These are phyloP conservation scores for Aspidoscelis tigris DNA, from an alignment of 2,113 vertebrate genomes.

Conservation along the genomic window DNA sequence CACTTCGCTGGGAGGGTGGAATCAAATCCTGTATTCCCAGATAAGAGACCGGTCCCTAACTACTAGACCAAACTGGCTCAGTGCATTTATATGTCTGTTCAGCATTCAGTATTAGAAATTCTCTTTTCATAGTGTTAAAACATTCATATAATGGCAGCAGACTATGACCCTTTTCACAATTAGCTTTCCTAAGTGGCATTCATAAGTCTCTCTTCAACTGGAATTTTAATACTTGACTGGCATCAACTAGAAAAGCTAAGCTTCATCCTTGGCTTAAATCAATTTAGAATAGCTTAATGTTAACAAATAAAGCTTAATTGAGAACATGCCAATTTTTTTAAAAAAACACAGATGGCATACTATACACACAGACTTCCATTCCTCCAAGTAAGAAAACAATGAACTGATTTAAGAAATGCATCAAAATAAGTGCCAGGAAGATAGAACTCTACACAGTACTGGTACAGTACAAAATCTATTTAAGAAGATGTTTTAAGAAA, in stretches of 20 bases:
- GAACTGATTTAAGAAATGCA: constrained; percentile 45
- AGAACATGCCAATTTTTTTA: background rate
- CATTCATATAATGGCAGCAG: background rate
- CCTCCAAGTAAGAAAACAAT: constrained; percentile 43
- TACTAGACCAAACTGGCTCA: too few relatives aligned
- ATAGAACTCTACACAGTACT: constrained; percentile 30
- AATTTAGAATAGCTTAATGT: background rate
- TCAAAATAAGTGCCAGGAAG: constrained; percentile 36
- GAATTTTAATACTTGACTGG: background rate
- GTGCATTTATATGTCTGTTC: background rate
- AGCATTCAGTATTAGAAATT: background rate
- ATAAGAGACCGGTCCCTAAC: background rate
- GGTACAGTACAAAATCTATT: constrained; percentile 20
- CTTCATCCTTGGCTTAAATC: constrained; percentile 19
- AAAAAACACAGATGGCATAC: background rate
- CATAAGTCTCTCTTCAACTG: background rate
- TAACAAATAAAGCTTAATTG: constrained; percentile 18
- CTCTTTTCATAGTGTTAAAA: background rate
- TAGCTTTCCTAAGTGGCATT: background rate
- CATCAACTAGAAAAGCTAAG: background rate
- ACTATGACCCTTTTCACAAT: constrained; percentile 1
- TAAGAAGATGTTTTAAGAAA: too few relatives aligned
- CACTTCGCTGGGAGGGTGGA: too few relatives aligned
- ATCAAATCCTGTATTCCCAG: too few relatives aligned
- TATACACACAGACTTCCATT: background rate